Conservation (phyloP, 2,113 vertebrate genomes). For the Siniperca knerii region DNA sequence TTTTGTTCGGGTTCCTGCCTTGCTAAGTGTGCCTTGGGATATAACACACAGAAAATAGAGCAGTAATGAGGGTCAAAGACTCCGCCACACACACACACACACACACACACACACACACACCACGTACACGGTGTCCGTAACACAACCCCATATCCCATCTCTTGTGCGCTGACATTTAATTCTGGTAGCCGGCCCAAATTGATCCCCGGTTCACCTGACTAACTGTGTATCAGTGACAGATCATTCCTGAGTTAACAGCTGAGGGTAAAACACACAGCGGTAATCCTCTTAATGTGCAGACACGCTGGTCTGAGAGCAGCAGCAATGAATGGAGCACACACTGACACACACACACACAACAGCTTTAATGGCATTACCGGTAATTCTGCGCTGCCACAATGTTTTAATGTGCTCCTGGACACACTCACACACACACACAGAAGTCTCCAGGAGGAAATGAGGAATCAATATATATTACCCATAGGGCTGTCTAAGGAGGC, state of each 20-base stretch:
- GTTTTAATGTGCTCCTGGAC: slow-evolving; percentile 74
- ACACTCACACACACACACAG: slow-evolving; percentile 6
- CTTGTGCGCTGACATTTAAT: slow-evolving; percentile 62
- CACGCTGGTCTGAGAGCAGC: slow-evolving; percentile 64
- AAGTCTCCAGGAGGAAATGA: slow-evolving; percentile 66
- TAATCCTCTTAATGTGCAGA: slow-evolving; percentile 80
- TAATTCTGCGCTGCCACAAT: slow-evolving; percentile 78
- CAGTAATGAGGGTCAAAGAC: slow-evolving; percentile 64
- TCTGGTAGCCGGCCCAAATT: slow-evolving; percentile 49
- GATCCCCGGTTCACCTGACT: slow-evolving; percentile 67
- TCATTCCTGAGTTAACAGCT: slow-evolving; percentile 71
- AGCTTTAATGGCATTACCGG: slow-evolving; percentile 83
- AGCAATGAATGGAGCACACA: slow-evolving; percentile 39
- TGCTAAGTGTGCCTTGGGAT: slow-evolving; percentile 42
- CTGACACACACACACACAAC: slow-evolving; percentile 16
- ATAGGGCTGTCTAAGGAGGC: slow-evolving; percentile 51
- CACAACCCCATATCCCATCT: slow-evolving; percentile 48
- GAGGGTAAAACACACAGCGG: slow-evolving; percentile 69
- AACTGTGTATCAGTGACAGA: slow-evolving; percentile 71
- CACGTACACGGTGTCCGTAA: slow-evolving; percentile 7
- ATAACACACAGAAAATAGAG: slow-evolving; percentile 52
- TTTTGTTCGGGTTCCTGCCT: slow-evolving; percentile 52
- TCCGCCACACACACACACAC: neutral
- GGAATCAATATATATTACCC: slow-evolving; percentile 75
- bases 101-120: neutral